Evolutionary conservation across 1,140 invertebrate species (phyloP).

Genomic region (Drosophila tristis): DNA sequence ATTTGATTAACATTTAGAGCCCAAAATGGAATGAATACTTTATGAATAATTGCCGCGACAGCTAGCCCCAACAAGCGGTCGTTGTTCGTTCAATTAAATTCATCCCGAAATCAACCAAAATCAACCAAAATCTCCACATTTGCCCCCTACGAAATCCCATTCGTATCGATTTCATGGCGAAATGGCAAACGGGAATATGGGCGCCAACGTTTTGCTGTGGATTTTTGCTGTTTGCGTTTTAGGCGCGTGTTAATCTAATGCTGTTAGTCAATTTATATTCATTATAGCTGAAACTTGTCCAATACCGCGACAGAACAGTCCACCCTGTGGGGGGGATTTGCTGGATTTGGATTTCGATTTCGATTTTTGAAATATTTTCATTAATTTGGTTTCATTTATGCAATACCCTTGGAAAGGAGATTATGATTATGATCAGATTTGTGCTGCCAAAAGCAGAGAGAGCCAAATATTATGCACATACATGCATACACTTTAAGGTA

Average conservation of each 20-base stretch:
- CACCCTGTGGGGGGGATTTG: constrained; percentile 1
- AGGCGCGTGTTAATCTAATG: constrained; percentile 69
- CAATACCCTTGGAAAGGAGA: too few relatives aligned
- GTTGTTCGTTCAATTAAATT: constrained; percentile 21
- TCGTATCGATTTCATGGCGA: neutral
- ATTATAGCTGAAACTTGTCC: constrained; percentile 45
- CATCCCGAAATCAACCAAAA: neutral
- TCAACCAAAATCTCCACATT: constrained; percentile 18
- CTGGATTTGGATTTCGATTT: constrained; percentile 11
- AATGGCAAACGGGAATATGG: constrained; percentile 12
- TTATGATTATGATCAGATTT: too few relatives aligned
- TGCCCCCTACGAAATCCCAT: neutral
- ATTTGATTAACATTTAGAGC: constrained; percentile 75
- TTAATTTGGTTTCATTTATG: constrained; percentile 14
- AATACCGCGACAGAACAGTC: constrained; percentile 8
- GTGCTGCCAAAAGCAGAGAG: too few relatives aligned
- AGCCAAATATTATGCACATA: too few relatives aligned
- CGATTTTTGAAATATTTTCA: constrained; percentile 36
- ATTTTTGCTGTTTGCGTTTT: constrained; percentile 31
- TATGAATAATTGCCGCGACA: constrained; percentile 65
- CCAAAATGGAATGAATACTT: constrained; percentile 46
- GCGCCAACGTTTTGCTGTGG: neutral
- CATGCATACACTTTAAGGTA: too few relatives aligned
- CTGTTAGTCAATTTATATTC: constrained; percentile 73
- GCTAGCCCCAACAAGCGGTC: neutral